Base-by-base conservation (phyloP, 2,888 invertebrate species). In the Tineola bisselliella region DNA sequence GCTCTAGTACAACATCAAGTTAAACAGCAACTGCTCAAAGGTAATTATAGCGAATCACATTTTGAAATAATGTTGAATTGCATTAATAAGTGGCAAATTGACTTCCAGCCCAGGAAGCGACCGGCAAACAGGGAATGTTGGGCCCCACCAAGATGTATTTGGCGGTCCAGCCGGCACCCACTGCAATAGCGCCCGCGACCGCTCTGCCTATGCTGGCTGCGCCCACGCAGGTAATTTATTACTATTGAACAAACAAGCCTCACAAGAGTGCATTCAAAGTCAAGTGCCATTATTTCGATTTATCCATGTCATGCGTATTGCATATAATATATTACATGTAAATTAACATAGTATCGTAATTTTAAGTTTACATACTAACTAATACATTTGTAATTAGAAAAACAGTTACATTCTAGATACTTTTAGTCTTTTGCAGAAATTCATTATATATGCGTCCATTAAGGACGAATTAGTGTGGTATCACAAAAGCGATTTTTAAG, bases 141-240 rank as follows among this genome's bases (percentile, higher is more conserved):
- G 95, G 94, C 2, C 95, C 95, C 10, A 93, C 94, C 10, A 95
- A 94, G 82, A 94, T 95, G 72, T 95, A 94, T 73, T 80, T 95
- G 63, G 94, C 94, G 0, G 94, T 95, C 61, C 94, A 94, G 73
- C 94, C 95, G n/a, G 83, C 90, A 60, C 76, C 80, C 63, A 68
- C 73, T 60, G 52, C 33, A 12, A 17, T 70, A 0, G 63, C 66
- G 57, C 19, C 56, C 59, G 18, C 62, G 60, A 58, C 60, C 63
- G 57, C 67, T 70, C 88, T 70, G 77, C 89, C 33, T 87, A 90
- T 13, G 88, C 88, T 74, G 65, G 62, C 68, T n/a, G 30, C 48
- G 30, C 15, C 63, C 3, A 15, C 59, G 59, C 86, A 86, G 86
- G 86, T 87, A 87, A 84, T 86, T 65, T 87, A 86, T 71, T 86